A percentile compares a stretch with the other conserved stretches of the same genome.
phyloP scores from a whole-genome alignment of 2,888 invertebrate species.

The Nemurella pictetii region DNA sequence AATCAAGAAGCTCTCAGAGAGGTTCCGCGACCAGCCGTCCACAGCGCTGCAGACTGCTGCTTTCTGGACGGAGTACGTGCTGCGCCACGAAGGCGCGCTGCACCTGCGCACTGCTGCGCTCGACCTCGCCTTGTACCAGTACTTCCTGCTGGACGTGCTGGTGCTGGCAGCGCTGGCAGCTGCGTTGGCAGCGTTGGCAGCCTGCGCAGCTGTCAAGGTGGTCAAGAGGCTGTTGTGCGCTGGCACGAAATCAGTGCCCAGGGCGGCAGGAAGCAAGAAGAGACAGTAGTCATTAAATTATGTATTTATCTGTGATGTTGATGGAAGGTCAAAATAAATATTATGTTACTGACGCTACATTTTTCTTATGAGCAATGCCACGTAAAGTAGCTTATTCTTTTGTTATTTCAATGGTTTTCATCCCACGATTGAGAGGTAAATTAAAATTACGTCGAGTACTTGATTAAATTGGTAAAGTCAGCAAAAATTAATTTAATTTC shows the following conservation, averaged over 20 bases:
- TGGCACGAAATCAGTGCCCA: background rate
- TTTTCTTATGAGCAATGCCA: too few species aligned
- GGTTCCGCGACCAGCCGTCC: slow-evolving; percentile 61
- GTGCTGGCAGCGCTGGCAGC: background rate
- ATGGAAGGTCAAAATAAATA: too few species aligned
- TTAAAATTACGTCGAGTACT: too few species aligned
- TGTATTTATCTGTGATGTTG: too few species aligned
- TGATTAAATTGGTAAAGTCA: too few species aligned
- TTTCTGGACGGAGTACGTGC: slow-evolving; percentile 67
- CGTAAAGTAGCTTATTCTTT: too few species aligned
- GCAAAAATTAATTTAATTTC: too few species aligned
- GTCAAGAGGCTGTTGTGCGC: background rate
- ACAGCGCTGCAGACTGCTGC: slow-evolving; percentile 63
- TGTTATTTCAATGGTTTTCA: too few species aligned
- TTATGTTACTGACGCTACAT: too few species aligned
- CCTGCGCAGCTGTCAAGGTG: background rate
- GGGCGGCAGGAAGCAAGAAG: background rate
- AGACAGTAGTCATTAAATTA: background rate
- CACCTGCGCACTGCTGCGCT: slow-evolving; percentile 58
- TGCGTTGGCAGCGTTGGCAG: background rate
- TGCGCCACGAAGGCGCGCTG: slow-evolving; percentile 60
- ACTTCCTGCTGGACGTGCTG: slow-evolving; percentile 37
- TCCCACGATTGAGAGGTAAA: too few species aligned
- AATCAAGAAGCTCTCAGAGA: slow-evolving; percentile 54
- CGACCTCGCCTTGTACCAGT: slow-evolving; percentile 55